Evolutionary conservation across 1,140 invertebrate species (phyloP).

Genomic region (Zaprionus africanus): DNA sequence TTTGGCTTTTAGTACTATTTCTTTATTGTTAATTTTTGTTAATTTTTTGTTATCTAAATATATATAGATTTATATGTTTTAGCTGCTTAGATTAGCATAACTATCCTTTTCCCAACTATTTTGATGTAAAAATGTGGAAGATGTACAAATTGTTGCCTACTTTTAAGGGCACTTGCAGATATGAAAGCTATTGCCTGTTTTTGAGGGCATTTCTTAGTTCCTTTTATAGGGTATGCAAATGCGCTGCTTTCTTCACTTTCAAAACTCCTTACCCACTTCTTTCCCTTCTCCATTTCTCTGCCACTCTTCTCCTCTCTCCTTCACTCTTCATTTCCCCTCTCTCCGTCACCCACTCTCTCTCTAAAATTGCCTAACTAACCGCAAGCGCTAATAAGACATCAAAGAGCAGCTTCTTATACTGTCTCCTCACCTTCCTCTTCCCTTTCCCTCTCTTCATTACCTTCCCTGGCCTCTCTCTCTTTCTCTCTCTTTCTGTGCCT

Average conservation of each 20-base stretch:
- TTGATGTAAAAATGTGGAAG: background rate
- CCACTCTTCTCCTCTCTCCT: background rate
- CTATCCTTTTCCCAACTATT: background rate
- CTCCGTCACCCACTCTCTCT: background rate
- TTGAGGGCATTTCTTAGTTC: background rate
- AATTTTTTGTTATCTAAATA: no score
- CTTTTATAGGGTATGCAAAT: background rate
- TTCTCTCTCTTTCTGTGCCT: background rate
- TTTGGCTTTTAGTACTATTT: no score
- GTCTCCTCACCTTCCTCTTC: background rate
- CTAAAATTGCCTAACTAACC: background rate
- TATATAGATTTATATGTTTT: no score
- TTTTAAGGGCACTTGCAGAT: background rate
- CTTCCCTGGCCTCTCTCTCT: background rate
- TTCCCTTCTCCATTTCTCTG: background rate
- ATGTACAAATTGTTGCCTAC: background rate
- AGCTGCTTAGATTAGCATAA: background rate
- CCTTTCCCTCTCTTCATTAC: background rate
- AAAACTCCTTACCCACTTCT: background rate
- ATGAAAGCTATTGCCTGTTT: background rate
- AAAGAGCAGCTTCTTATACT: background rate
- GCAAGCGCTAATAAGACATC: constrained; percentile 1
- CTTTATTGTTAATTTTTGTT: no score
- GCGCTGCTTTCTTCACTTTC: background rate
- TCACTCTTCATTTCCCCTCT: background rate